These are phyloP conservation scores for Clistopyga incitator DNA, from an alignment of 2,888 invertebrate species.

Conservation along the genomic window DNA sequence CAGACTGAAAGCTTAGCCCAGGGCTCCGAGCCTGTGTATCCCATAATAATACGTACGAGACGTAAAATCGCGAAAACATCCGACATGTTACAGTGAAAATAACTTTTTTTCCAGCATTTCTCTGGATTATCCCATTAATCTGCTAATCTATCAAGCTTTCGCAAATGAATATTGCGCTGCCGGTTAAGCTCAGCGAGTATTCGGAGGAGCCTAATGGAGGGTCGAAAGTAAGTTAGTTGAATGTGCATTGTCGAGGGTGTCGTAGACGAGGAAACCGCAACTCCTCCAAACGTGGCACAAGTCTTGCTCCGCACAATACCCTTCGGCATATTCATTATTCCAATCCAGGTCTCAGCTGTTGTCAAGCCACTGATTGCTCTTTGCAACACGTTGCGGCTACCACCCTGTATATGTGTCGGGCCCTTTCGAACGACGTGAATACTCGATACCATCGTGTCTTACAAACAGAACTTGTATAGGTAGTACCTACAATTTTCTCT, in stretches of 20 bases:
- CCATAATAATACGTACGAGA: slow-evolving; percentile 37
- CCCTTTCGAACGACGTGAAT: too few relatives aligned
- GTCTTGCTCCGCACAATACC: slow-evolving; percentile 48
- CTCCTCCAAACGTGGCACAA: slow-evolving; percentile 46
- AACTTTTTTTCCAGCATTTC: slow-evolving; percentile 47
- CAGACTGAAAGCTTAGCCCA: slow-evolving; percentile 18
- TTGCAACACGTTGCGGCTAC: slow-evolving; percentile 46
- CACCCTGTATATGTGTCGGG: too few relatives aligned
- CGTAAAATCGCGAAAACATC: slow-evolving; percentile 53
- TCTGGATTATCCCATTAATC: slow-evolving; percentile 34
- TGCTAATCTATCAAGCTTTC: slow-evolving; percentile 1
- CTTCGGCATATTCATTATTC: slow-evolving; percentile 63
- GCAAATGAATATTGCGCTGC: slow-evolving; percentile 49
- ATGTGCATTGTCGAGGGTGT: slow-evolving; percentile 63
- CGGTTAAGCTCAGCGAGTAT: slow-evolving; percentile 31
- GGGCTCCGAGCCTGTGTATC: slow-evolving; percentile 5
- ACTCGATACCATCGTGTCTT: too few relatives aligned
- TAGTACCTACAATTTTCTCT: too few relatives aligned
- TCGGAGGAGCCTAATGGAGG: slow-evolving; percentile 22
- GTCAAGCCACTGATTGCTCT: slow-evolving; percentile 68
- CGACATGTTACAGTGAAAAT: slow-evolving; percentile 54
- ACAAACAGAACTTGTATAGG: too few relatives aligned
- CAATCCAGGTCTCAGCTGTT: slow-evolving; percentile 66
- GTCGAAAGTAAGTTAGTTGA: slow-evolving; percentile 6
- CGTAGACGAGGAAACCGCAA: slow-evolving; percentile 67